Conservation (phyloP, 2,797 vertebrate species). For the Oryzias dopingdopingensis region DNA sequence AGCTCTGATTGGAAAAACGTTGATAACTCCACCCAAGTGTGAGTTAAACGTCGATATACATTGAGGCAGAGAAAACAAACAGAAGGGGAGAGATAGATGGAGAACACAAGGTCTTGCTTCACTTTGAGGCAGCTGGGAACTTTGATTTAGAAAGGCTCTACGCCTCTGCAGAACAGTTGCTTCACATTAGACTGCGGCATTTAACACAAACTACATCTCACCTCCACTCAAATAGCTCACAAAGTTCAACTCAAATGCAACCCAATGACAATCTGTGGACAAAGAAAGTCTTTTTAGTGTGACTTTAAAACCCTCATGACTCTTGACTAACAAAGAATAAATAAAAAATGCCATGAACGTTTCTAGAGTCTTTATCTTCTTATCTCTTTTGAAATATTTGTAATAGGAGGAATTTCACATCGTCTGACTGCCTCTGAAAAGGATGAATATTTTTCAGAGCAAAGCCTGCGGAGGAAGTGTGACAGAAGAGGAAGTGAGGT, state of each 20-base stretch:
- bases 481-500: constrained; percentile 43
- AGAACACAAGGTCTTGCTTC: background rate
- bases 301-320: no score
- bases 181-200: constrained; percentile 15
- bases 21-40: background rate
- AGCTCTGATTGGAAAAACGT: no score
- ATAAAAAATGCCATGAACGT: no score
- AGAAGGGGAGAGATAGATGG: background rate
- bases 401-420: background rate
- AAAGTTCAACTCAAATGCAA: background rate
- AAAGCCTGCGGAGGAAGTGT: constrained; percentile 28
- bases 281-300: no score
- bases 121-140: constrained; percentile 4
- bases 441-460: background rate
- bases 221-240: background rate
- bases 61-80: background rate
- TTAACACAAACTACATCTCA: constrained; percentile 18
- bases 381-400: background rate
- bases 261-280: background rate
- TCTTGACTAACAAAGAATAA: no score
- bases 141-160: constrained; percentile 25
- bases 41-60: background rate
- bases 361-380: no score
- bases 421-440: background rate
- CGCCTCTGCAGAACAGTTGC: constrained; percentile 13